Percentiles rank a stretch among this genome's conserved stretches.
Conservation (phyloP, 2,888 invertebrate species). For the Acanthoscelides obtectus region DNA sequence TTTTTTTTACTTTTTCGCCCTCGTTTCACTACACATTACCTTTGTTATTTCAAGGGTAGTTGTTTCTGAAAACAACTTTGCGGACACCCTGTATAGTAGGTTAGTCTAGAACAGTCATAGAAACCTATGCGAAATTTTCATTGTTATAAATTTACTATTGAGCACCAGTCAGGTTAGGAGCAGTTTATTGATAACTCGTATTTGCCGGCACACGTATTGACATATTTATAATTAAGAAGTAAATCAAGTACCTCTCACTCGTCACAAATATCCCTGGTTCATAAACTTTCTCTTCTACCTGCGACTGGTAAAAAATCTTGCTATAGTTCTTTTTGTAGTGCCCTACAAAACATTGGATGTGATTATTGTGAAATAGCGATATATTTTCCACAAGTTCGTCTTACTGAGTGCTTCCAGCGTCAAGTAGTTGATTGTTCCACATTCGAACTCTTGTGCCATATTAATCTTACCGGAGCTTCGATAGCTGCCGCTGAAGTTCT, state of each 20-base stretch:
- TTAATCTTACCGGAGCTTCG: conserved; percentile 13
- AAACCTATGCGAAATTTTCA: too few relatives aligned
- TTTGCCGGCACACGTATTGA: too few relatives aligned
- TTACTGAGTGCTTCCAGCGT: conserved; percentile 34
- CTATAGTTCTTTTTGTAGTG: conserved; percentile 37
- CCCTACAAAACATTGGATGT: conserved; percentile 24
- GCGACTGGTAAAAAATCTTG: conserved; percentile 38
- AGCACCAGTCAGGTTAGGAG: too few relatives aligned
- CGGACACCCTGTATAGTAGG: too few relatives aligned
- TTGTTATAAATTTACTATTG: too few relatives aligned
- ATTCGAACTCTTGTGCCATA: conserved; percentile 22
- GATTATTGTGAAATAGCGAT: background rate
- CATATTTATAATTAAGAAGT: too few relatives aligned
- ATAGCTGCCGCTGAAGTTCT: conserved; percentile 16
- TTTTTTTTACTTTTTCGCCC: too few relatives aligned
- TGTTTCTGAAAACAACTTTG: too few relatives aligned
- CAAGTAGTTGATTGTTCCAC: conserved; percentile 25
- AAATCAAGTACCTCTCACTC: conserved; percentile 34
- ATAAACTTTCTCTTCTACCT: conserved; percentile 39
- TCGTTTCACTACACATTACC: too few relatives aligned
- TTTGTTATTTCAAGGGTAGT: too few relatives aligned
- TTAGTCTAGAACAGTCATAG: too few relatives aligned
- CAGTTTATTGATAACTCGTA: too few relatives aligned
- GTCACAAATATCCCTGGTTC: conserved; percentile 39
- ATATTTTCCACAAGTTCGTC: conserved; percentile 5